Evolutionary conservation across 2,888 invertebrate genomes (phyloP).

Genomic region (Harmothoe impar): DNA sequence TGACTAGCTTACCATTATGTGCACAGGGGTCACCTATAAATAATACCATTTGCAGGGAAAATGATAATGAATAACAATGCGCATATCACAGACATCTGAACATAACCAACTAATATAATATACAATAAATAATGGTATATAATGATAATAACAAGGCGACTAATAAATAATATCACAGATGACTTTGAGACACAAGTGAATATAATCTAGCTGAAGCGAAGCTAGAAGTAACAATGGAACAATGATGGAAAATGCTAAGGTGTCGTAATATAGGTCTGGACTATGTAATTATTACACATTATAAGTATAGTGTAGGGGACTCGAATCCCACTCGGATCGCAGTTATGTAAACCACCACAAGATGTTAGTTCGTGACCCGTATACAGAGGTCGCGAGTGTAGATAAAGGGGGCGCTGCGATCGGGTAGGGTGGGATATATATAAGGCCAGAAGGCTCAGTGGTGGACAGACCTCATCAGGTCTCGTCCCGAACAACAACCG

Average conservation of each 20-base stretch:
- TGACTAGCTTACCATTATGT: slow-evolving; percentile 50
- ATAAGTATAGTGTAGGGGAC: too few relatives aligned
- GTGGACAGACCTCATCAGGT: too few relatives aligned
- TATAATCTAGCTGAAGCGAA: neutral
- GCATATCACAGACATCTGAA: neutral
- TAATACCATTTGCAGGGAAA: neutral
- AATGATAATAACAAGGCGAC: slow-evolving; percentile 11
- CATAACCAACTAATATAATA: slow-evolving; percentile 8
- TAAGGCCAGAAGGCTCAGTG: too few relatives aligned
- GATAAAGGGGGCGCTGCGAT: too few relatives aligned
- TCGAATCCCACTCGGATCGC: too few relatives aligned
- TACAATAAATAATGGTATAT: neutral
- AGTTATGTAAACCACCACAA: too few relatives aligned
- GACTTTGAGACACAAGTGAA: neutral
- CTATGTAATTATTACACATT: too few relatives aligned
- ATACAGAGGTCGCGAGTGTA: too few relatives aligned
- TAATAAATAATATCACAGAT: neutral
- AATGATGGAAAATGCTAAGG: neutral
- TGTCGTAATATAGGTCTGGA: too few relatives aligned
- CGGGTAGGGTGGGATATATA: too few relatives aligned
- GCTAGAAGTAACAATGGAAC: neutral
- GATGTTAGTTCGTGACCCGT: too few relatives aligned
- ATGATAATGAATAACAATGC: neutral
- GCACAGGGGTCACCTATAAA: slow-evolving; percentile 54
- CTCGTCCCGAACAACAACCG: too few relatives aligned